Percentiles rank a stretch among this genome's conserved stretches.
phyloP scores from a whole-genome alignment of 2,888 invertebrate genomes.

The Proisotoma minuta region DNA sequence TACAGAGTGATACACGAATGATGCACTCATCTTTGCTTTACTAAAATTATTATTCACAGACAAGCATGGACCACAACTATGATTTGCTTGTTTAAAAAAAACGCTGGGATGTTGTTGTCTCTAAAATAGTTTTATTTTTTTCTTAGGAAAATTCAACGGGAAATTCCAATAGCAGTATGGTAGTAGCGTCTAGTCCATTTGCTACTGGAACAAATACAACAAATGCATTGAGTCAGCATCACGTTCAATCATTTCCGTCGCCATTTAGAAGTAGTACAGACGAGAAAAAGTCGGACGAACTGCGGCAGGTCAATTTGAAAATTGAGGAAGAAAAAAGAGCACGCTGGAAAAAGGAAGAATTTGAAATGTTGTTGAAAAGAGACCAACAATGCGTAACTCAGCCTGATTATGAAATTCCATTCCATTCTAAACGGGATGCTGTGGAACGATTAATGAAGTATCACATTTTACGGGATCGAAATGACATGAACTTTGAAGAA shows the following conservation, averaged over 20 bases:
- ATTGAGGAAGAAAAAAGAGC: conserved; percentile 44
- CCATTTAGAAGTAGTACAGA: conserved; percentile 26
- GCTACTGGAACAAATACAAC: conserved; percentile 12
- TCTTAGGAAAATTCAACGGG: conserved; percentile 9
- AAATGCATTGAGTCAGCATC: conserved; percentile 9
- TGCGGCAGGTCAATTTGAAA: conserved; percentile 39
- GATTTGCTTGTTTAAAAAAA: too few relatives aligned
- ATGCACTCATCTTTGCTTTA: too few relatives aligned
- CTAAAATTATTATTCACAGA: too few relatives aligned
- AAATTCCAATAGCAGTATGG: background rate
- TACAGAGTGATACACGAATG: too few relatives aligned
- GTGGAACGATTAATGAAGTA: conserved; percentile 45
- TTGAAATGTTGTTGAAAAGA: conserved; percentile 40
- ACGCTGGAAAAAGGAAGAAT: conserved; percentile 46
- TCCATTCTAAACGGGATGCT: conserved; percentile 39
- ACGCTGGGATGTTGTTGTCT: too few relatives aligned
- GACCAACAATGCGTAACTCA: conserved; percentile 46
- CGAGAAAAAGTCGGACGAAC: conserved; percentile 43
- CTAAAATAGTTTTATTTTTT: too few relatives aligned
- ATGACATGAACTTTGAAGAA: conserved; percentile 45
- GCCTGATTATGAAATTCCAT: conserved; percentile 46
- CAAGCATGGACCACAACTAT: too few relatives aligned
- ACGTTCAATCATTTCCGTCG: conserved; percentile 7
- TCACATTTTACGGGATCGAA: conserved; percentile 44
- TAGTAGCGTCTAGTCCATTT: conserved; percentile 6